Evolutionary conservation across 2,113 vertebrate genomes (phyloP).

Genomic region (Grammomys surdaster): DNA sequence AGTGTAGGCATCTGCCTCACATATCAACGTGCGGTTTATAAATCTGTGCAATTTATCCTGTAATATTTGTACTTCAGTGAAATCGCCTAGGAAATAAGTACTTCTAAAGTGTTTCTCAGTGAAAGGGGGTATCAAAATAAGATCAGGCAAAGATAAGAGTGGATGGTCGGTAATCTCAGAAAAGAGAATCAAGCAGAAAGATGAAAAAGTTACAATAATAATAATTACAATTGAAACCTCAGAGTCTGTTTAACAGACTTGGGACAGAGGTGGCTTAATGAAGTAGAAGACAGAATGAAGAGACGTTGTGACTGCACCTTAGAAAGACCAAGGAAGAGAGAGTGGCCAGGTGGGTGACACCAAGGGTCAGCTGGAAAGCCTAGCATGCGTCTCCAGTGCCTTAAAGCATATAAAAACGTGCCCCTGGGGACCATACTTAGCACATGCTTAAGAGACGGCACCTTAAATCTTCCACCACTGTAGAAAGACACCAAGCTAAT

Average conservation of each 20-base stretch:
- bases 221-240: not conserved
- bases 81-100: not conserved
- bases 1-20: not conserved
- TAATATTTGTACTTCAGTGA: not conserved
- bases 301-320: not conserved
- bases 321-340: not conserved
- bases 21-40: not conserved
- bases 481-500: not conserved
- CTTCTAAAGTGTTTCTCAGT: not conserved
- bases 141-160: not conserved
- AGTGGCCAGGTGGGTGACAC: not conserved
- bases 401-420: not conserved
- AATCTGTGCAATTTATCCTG: not conserved
- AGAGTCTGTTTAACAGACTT: not conserved
- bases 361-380: not conserved
- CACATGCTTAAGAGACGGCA: not conserved
- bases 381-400: not conserved
- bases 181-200: not conserved
- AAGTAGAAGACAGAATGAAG: not conserved
- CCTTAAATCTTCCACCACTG: not conserved
- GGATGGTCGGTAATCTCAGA: not conserved
- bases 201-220: not conserved
- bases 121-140: conserved; percentile 1
- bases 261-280: not conserved
- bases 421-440: not conserved